Conservation (phyloP, 92 coral and sea anemone species). For the Phymanthus crucifer region DNA sequence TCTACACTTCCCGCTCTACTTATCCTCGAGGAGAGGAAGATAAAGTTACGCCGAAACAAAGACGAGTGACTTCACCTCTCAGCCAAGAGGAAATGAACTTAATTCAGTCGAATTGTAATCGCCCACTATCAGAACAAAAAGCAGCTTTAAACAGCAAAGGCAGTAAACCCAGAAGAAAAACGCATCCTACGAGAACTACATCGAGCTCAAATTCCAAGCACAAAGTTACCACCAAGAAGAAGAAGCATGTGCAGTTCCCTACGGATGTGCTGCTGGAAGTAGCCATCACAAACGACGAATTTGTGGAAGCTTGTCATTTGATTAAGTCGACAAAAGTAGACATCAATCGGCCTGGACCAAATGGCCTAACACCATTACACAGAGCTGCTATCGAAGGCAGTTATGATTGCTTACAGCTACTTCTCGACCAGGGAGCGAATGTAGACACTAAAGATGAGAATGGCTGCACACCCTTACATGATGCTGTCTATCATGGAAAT, state of each 20-base stretch:
- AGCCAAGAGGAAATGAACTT: slow-evolving; percentile 53
- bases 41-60: slow-evolving; percentile 14
- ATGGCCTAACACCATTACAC: slow-evolving; percentile 81
- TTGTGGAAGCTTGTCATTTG: slow-evolving; percentile 81
- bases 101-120: slow-evolving; percentile 2
- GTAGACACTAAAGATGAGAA: slow-evolving; percentile 56
- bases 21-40: slow-evolving; percentile 14
- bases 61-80: slow-evolving; percentile 61
- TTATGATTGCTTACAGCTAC: slow-evolving; percentile 80
- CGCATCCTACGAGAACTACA: slow-evolving; percentile 26
- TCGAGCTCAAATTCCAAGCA: not conserved
- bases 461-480: slow-evolving; percentile 86
- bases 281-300: slow-evolving; percentile 67
- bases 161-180: slow-evolving; percentile 33
- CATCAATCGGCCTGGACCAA: slow-evolving; percentile 71
- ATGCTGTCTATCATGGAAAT: slow-evolving; percentile 87
- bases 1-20: slow-evolving; percentile 27
- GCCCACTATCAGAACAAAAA: slow-evolving; percentile 6
- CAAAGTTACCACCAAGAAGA: not conserved
- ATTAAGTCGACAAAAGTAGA: slow-evolving; percentile 75
- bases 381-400: slow-evolving; percentile 92
- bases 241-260: slow-evolving; percentile 65
- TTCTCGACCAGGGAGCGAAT: slow-evolving; percentile 84
- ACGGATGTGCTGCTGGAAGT: slow-evolving; percentile 65
- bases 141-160: not conserved